Percentiles rank a stretch among this genome's conserved stretches.
phyloP scores from a whole-genome alignment of 1,140 invertebrate genomes.

The Anthonomus grandis region DNA sequence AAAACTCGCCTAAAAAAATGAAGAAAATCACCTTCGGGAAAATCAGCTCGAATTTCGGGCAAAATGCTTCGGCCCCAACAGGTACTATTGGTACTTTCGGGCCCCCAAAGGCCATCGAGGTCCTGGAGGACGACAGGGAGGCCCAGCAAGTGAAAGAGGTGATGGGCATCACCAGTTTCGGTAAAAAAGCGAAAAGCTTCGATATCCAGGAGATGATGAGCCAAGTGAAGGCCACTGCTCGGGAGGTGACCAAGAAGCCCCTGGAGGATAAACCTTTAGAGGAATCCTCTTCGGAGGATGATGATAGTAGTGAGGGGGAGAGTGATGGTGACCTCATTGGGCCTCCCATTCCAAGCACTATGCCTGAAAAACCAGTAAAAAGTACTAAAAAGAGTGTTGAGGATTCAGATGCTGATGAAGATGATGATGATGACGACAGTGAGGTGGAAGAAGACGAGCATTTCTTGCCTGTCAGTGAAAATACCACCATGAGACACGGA shows the following conservation, averaged over 20 bases:
- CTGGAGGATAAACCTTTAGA: conserved; percentile 35
- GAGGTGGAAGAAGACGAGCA: conserved; percentile 51
- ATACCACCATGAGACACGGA: conserved; percentile 83
- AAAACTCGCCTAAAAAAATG: too few species aligned
- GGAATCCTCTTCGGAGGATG: conserved; percentile 39
- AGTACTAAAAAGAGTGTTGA: conserved; percentile 10
- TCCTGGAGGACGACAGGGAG: conserved; percentile 67
- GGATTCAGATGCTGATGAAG: conserved; percentile 33
- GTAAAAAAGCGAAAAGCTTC: conserved; percentile 74
- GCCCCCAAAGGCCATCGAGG: conserved; percentile 52
- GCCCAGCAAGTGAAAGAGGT: conserved; percentile 62
- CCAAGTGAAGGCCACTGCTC: conserved; percentile 52
- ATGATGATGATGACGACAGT: conserved; percentile 57
- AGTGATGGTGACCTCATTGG: conserved; percentile 59
- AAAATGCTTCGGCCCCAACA: conserved; percentile 33
- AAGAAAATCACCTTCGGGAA: conserved; percentile 58
- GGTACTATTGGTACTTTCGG: conserved; percentile 37
- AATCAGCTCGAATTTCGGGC: conserved; percentile 53
- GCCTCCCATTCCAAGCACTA: conserved; percentile 53
- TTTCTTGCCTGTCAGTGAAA: conserved; percentile 73
- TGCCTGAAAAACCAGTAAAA: conserved; percentile 1
- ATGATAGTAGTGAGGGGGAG: conserved; percentile 38
- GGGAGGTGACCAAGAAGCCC: conserved; percentile 37
- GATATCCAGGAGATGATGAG: conserved; percentile 57
- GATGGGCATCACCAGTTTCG: conserved; percentile 75